These are phyloP conservation scores for Pyrgilauda ruficollis DNA, from an alignment of 2,113 vertebrate genomes.

Conservation along the genomic window DNA sequence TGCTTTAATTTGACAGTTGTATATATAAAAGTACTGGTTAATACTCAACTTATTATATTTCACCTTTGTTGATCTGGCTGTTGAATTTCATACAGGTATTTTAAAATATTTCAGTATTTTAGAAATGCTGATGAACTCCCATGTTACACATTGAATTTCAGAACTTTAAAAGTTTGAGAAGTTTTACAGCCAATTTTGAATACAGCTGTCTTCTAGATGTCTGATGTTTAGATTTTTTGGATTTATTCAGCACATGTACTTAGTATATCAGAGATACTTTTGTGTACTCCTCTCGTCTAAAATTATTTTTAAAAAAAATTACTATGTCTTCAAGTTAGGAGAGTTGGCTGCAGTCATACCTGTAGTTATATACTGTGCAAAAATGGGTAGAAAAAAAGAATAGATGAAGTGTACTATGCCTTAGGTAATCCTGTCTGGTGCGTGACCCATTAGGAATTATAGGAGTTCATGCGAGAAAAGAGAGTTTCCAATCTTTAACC, in stretches of 20 bases:
- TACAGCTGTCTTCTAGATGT: not conserved
- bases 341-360: not conserved
- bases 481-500: not conserved
- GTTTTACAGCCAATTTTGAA: not conserved
- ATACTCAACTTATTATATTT: not conserved
- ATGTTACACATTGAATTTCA: not conserved
- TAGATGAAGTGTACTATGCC: rapidly evolving
- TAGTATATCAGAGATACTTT: not conserved
- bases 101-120: not conserved
- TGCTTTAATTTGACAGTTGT: not conserved
- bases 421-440: not conserved
- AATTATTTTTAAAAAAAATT: not conserved
- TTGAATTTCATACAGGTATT: not conserved
- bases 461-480: not conserved
- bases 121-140: not conserved
- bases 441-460: not conserved
- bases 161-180: not conserved
- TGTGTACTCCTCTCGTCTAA: not conserved
- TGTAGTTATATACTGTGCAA: rapidly evolving
- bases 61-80: not conserved
- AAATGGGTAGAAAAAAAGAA: not conserved
- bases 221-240: not conserved
- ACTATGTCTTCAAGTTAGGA: not conserved
- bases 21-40: not conserved
- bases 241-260: not conserved